Base-by-base conservation (phyloP, 2,797 vertebrate species). In the Thaleichthys pacificus region DNA sequence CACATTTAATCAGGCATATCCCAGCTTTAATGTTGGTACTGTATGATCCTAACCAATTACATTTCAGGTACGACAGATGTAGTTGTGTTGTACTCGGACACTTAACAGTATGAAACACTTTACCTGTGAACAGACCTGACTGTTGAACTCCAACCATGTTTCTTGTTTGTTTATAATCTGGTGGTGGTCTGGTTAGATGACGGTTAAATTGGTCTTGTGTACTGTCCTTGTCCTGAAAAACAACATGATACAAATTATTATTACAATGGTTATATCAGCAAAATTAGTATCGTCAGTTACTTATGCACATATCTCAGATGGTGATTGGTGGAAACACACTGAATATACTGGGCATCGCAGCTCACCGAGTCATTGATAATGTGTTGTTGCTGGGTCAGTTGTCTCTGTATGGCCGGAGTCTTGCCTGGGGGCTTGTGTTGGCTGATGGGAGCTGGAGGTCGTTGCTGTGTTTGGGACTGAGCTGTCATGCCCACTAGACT, bases 151-250 rank as follows among this genome's bases (percentile, higher is more conserved):
- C 94, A 77, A 92, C 92, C 76, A 94, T 77, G 0, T 91, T 93
- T 88, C 95, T 94, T 58, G 96, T 90, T 85, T 98, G 97, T 90
- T 98, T 97, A 77, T 99, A 99, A 82, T 99, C 97, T 5, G 97
- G 97, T 2, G 97, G 97, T 1, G 96, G 97, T 73, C 97, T 94
- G 8, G 96, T 96, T 80, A 99, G 90, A 83, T 97, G 97, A 66
- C 96, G 93, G 79, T 91, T 97, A 82, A 97, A 92, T 83, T 96
- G 96, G 82, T 99, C 97, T 66, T 95, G 95, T 17, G 94, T 62
- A 57, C 82, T 89, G 61, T 95, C 93, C 89, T 98, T 99, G 80
- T 98, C 97, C 97, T 99, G 79, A 86, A 82, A 87, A 68, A 21
- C 61, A 69, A 82, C 84, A 70, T 64, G 70, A 78, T 30, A 28